Base-by-base conservation (phyloP, 2,797 vertebrate species). In the Hydrolagus colliei region DNA sequence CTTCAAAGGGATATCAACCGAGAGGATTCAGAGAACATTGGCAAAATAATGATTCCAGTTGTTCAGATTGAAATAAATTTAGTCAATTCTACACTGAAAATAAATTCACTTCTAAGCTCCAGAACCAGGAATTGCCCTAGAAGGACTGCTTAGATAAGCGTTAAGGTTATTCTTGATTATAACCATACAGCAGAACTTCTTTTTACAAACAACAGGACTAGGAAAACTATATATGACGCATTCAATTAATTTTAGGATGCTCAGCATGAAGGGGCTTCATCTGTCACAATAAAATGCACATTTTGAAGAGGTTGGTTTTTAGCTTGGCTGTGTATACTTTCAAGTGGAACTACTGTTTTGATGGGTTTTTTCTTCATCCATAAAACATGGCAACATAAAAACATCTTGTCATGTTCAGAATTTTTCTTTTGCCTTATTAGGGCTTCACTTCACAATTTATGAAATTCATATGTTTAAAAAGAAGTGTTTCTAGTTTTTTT, bases 231-330 rank as follows among this genome's bases (percentile, higher is more conserved):
- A 75, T 13, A 12, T 75, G 73, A 75, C 73, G 41, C 22, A 32
- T 75, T 75, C 73, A 75, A 75, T 75, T 75, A 75, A 75, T 75
- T 75, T 75, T 75, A 75, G 41, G 32, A 35, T 75, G 72, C 27
- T 73, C 8, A 52, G 72, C 72, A 73, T 73, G 1, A 18, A 27
- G 32, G 4, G 32, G 27, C 73, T 75, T 75, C 32, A 41, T 75
- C 73, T 75, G 73, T 75, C 16, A 27, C 22, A 41, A 35, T 35
- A 41, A 75, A 14, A 14, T 75, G 73, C 73, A 75, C 27, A 75
- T 7, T 75, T 75, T 41, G 41, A 73, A 75, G 73, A 35, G 27
- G 32, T 35, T 41, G 32, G 41, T 35, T 75, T 75, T 75, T 27
- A 75, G 14, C 13, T 35, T 75, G 32, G 2, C 11, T 14, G 11